Evolutionary conservation across 2,888 invertebrate species (phyloP).

Genomic region (Morpho achilles): DNA sequence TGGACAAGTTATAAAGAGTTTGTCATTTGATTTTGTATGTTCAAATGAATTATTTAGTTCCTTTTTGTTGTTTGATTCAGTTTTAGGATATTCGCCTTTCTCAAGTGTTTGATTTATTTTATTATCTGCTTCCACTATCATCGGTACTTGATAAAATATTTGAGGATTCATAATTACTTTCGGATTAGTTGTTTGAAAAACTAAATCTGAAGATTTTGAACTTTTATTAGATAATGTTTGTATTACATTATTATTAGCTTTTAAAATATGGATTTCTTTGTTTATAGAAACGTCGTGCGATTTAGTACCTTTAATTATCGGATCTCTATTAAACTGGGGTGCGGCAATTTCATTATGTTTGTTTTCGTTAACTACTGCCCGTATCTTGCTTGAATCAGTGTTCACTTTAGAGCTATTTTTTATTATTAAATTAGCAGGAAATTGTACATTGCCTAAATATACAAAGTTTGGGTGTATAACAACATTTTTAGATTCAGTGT

Average conservation of each 20-base stretch:
- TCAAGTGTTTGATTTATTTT: constrained; percentile 45
- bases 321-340: constrained; percentile 33
- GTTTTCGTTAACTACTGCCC: constrained; percentile 47
- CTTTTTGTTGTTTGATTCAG: constrained; percentile 39
- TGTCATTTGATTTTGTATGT: constrained; percentile 49
- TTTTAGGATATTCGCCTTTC: constrained; percentile 45
- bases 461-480: constrained; percentile 67
- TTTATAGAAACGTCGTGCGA: constrained; percentile 34
- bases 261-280: constrained; percentile 55
- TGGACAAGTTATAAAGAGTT: constrained; percentile 58
- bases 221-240: constrained; percentile 51
- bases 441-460: constrained; percentile 68
- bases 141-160: constrained; percentile 65
- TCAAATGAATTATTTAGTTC: constrained; percentile 47
- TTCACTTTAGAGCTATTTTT: constrained; percentile 55
- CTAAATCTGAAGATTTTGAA: constrained; percentile 45
- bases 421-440: constrained; percentile 67
- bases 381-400: constrained; percentile 41
- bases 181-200: constrained; percentile 51
- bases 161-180: constrained; percentile 62
- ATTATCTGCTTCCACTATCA: constrained; percentile 53
- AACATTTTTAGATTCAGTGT: constrained; percentile 54
- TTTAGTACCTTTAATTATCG: constrained; percentile 33
- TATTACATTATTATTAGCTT: constrained; percentile 52
- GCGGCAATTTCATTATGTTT: constrained; percentile 33